Evolutionary conservation across 2,113 vertebrate genomes (phyloP), one percentile per base, ranked within the genome.

Genomic region (Diphyllodes magnificus): DNA sequence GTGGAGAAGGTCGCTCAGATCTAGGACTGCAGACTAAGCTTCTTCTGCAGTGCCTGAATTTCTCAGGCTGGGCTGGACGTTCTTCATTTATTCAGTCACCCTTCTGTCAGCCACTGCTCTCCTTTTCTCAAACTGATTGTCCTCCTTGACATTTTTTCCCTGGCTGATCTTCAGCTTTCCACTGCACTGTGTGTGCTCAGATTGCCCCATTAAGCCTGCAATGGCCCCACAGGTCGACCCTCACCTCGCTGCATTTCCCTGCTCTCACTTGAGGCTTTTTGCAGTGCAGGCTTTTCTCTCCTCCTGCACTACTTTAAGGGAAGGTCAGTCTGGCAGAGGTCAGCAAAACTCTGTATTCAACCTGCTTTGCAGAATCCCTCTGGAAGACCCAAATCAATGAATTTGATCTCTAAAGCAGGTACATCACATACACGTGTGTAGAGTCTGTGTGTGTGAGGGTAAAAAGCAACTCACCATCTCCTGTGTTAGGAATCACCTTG

Each of bases 381-480:
- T 49, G 57, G 53, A 71, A 82, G 51, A 83, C 25, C 4, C n/a
- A 40, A 18, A 27, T 40, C 51, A 81, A 83, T 68, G 4, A 73
- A 51, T 83, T 1, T 75, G 27, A n/a, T 35, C 44, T 76, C 66
- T 60, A 53, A 83, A 53, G 75, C 39, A 81, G 37, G n/a, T 54
- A 27, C 31, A 35, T 90, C 59, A 72, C 35, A 66, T 88, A 49
- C 1, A 4, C 14, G 11, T 0, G 0, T 27, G 10, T 50, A 11
- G 21, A 40, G 2, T 65, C 17, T 69, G 15, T 47, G 0, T 3
- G 8, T 66, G 40, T 9, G 31, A 73, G 25, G 17, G 15, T 42
- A 63, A n/a, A 80, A 81, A 78, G 28, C 12, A 56, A 93, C 93
- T 91, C 75, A 94, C 90, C 82, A 92, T 90, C 28, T 96, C 76